Base-by-base conservation (phyloP, 2,888 invertebrate genomes). In the Scrobipalpa atriplicella region DNA sequence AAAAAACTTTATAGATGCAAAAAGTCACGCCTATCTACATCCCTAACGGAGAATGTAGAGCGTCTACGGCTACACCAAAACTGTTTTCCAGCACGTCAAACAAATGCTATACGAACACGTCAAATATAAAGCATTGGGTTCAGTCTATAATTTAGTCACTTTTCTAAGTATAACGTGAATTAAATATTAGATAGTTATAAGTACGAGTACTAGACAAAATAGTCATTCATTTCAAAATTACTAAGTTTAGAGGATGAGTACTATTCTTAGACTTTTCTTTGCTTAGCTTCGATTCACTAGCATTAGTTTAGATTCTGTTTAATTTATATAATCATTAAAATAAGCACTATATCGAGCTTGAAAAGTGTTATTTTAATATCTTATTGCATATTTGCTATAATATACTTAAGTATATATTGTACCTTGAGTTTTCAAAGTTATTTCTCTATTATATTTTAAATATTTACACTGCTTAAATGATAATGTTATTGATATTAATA, bases 241-340 rank as follows among this genome's bases (percentile, higher is more conserved):
- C 90, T 92, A 90, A 85, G 92, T 92, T 92, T 92, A 92, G 92
- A 92, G 92, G 92, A 92, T 92, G 92, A 83, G 84, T 86, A 89
- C 75, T 77, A 77, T 78, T 84, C 83, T 80, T 91, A 91, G 87
- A 80, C 70, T 73, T 82, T 89, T 47, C 78, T 86, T 90, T 91
- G 81, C 82, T 83, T 90, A 90, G 88, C 70, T 72, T 74, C 80
- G 73, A 76, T 67, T 70, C 73, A 72, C 38, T 86, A 89, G 87
- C 67, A 73, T 81, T 91, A 91, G 90, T 81, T 86, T 92, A 91
- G 90, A 82, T 71, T 79, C 72, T 71, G 74, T 83, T 77, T 69
- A 74, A 75, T 74, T 78, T 78, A 79, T 80, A 69, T 81, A 83
- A 80, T 80, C 73, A 80, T 79, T 78, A 78, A 80, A 78, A 75